A percentile compares a stretch with the other conserved stretches of the same genome.
Evolutionary conservation across 2,888 invertebrate species (phyloP).

Genomic region (Hypselothyrea guttata): DNA sequence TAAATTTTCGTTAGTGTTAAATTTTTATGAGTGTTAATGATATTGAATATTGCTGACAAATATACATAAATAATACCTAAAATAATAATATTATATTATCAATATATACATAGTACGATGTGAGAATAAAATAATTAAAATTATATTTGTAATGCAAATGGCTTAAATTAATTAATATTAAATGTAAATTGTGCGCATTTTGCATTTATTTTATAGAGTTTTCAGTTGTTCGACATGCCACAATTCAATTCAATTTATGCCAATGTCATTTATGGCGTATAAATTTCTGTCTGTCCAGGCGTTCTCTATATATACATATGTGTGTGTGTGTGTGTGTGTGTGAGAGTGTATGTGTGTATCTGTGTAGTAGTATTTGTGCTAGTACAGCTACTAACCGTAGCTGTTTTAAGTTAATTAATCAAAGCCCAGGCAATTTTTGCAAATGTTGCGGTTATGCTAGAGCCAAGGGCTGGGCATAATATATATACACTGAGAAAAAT

Average conservation of each 20-base stretch:
- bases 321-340: constrained; percentile 1
- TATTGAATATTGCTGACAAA: too few relatives aligned
- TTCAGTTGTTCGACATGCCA: constrained; percentile 37
- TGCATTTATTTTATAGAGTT: constrained; percentile 2
- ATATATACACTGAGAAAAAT: too few relatives aligned
- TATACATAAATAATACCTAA: too few relatives aligned
- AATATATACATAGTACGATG: too few relatives aligned
- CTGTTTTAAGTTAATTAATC: constrained; percentile 75
- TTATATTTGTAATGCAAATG: too few relatives aligned
- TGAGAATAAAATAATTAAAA: too few relatives aligned
- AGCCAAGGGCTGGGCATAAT: too few relatives aligned
- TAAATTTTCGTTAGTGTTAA: too few relatives aligned
- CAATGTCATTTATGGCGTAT: constrained; percentile 50
- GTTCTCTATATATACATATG: constrained; percentile 9
- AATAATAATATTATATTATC: too few relatives aligned
- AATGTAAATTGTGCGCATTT: not conserved
- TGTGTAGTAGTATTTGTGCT: constrained; percentile 52
- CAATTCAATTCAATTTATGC: constrained; percentile 70
- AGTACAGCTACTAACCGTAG: not conserved
- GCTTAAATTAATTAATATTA: too few relatives aligned
- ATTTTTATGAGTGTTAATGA: too few relatives aligned
- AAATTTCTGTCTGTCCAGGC: not conserved
- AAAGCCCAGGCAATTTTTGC: constrained; percentile 65
- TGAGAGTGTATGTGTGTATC: constrained; percentile 17
- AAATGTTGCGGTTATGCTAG: constrained; percentile 55